Base-by-base conservation (phyloP, 2,888 invertebrate species). In the Mycalesis mineus region DNA sequence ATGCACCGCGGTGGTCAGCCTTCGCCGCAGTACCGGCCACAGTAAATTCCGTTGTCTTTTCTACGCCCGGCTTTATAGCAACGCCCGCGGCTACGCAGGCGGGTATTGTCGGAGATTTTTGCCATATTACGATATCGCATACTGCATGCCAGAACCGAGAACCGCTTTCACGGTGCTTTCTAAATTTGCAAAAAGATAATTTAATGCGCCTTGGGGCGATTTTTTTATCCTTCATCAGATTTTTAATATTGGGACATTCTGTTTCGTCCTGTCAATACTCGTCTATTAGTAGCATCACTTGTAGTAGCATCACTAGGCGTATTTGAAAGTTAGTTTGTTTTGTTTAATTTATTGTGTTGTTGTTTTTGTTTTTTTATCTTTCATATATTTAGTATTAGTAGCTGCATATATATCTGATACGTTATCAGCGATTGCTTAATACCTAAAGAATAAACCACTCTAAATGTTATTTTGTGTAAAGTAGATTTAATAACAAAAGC, bases 121-220 rank as follows among this genome's bases (percentile, higher is more conserved):
- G 78, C 81, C 72, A 77, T 76, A 81, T 75, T 74, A 75, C 74
- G 75, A 77, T 83, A 81, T 79, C 75, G 70, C 69, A 71, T 59
- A 69, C 67, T 68, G 68, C 78, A 77, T 75, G 73, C 75, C 67
- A 64, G 61, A 71, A 66, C 76, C 69, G 74, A 64, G 60, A 72
- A 67, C 77, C 70, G 74, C 82, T 82, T 83, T 82, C 82, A 72
- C 75, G 70, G 69, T 67, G 74, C 83, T 84, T 84, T 84, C 85
- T 84, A 84, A 83, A 82, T 81, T 72, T 75, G 62, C 68, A 66
- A 69, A 75, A 79, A 79, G 80, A 84, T 84, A 82, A 80, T 63
- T 63, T 63, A n/a, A 57, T 62, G 60, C 68, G 60, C 41, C 67
- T 67, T 62, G 63, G 7, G 60, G 57, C 60, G 22, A 40, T 48